Conservation (phyloP, 1,140 invertebrate species). For the Aphelinus certus region DNA sequence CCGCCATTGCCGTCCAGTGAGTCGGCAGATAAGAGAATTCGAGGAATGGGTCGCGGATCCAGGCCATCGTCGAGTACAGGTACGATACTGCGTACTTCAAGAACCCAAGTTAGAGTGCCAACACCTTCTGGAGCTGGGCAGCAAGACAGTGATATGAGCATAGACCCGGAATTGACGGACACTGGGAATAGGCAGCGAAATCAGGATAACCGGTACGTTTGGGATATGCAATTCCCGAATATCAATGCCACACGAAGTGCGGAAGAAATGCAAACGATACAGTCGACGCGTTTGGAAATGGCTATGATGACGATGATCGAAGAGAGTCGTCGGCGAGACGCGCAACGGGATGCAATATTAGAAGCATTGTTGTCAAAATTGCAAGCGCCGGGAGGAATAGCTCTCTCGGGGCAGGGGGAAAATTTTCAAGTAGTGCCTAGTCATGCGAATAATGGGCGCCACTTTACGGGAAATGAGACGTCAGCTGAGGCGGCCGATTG, state of each 20-base stretch:
- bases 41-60: background rate
- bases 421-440: conserved; percentile 34
- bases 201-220: background rate
- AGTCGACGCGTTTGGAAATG: background rate
- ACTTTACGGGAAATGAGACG: conserved; percentile 16
- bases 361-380: background rate
- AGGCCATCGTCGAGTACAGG: background rate
- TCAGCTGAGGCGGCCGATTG: conserved; percentile 9
- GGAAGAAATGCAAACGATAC: background rate
- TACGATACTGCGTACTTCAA: no score
- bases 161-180: background rate
- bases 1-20: background rate
- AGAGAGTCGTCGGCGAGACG: background rate
- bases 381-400: background rate
- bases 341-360: background rate
- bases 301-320: background rate
- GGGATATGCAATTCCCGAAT: no score
- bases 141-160: background rate
- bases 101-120: no score
- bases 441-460: conserved; percentile 15
- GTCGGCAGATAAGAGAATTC: background rate
- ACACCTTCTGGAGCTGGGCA: background rate
- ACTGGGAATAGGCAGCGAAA: background rate
- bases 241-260: background rate
- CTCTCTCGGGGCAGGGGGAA: background rate